Conservation (phyloP, 2,888 invertebrate species). For the Drosophila testacea region DNA sequence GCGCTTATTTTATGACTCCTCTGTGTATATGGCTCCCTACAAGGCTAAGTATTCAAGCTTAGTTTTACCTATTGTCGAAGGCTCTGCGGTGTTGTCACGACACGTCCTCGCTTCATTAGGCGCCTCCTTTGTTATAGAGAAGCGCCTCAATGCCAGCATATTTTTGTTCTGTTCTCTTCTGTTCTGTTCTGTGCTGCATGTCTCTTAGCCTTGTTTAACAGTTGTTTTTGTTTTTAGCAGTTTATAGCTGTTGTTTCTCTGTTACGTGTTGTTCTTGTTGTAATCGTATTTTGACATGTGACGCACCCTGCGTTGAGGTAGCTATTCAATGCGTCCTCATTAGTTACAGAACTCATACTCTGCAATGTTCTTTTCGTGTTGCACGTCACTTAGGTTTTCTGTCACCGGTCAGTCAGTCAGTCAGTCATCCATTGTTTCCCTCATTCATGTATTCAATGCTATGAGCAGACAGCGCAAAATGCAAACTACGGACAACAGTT, state of each 20-base stretch:
- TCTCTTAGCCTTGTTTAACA: conserved; percentile 8
- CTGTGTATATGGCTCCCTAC: conserved; percentile 26
- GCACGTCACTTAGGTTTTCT: conserved; percentile 41
- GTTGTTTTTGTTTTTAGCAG: conserved; percentile 16
- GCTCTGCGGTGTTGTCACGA: conserved; percentile 29
- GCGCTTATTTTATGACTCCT: conserved; percentile 59
- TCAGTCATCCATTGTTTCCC: conserved; percentile 35
- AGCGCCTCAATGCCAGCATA: background rate
- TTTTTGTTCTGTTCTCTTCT: background rate
- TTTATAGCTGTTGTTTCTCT: conserved; percentile 24
- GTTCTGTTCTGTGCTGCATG: conserved; percentile 18
- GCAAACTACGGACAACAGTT: background rate
- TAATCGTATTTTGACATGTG: conserved; percentile 33
- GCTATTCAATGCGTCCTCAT: conserved; percentile 51
- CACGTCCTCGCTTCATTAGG: conserved; percentile 45
- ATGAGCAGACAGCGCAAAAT: background rate
- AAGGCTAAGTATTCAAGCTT: conserved; percentile 29
- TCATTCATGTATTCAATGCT: conserved; percentile 31
- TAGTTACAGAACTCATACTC: conserved; percentile 45
- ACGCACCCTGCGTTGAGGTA: conserved; percentile 33
- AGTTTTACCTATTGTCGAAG: conserved; percentile 39
- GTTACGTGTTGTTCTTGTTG: conserved; percentile 2
- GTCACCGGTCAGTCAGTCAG: conserved; percentile 40
- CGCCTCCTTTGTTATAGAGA: conserved; percentile 17
- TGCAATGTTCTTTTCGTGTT: conserved; percentile 22